Percentiles rank a stretch among this genome's conserved stretches.
Conservation (phyloP, 2,888 invertebrate genomes). For the Himalopsyche kuldschensis region DNA sequence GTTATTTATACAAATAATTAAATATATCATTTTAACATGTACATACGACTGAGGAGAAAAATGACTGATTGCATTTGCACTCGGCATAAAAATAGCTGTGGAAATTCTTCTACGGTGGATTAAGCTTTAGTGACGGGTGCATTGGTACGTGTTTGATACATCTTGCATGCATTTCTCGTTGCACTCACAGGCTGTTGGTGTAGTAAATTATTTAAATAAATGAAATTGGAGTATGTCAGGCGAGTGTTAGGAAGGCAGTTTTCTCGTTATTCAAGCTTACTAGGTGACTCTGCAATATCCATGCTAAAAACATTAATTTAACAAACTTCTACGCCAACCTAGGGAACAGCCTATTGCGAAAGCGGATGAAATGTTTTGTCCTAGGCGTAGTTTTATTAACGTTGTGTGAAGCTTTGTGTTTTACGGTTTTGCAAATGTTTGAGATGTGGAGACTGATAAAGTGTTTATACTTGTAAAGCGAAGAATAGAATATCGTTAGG, state of each 20-base stretch:
- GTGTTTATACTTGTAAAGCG: not conserved
- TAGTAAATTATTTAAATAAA: not conserved
- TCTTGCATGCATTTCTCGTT: not conserved
- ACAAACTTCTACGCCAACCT: not conserved
- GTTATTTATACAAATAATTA: no score
- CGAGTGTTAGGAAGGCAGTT: not conserved
- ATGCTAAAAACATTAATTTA: not conserved
- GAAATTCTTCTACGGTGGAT: not conserved
- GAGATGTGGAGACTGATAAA: not conserved
- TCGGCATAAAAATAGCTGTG: no score
- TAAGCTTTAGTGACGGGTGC: not conserved
- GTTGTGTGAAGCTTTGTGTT: not conserved
- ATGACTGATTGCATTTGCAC: no score
- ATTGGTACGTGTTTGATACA: not conserved
- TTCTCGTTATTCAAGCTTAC: not conserved
- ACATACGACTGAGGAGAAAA: no score
- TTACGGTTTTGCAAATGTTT: not conserved
- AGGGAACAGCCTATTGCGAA: not conserved
- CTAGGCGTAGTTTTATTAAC: not conserved
- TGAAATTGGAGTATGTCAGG: not conserved
- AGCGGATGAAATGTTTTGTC: not conserved
- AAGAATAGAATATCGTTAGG: not conserved
- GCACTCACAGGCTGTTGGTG: not conserved
- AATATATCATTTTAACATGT: no score
- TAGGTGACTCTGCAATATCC: not conserved